These are phyloP conservation scores for Leptoclinus maculatus DNA, from an alignment of 2,797 vertebrate species.

Conservation along the genomic window DNA sequence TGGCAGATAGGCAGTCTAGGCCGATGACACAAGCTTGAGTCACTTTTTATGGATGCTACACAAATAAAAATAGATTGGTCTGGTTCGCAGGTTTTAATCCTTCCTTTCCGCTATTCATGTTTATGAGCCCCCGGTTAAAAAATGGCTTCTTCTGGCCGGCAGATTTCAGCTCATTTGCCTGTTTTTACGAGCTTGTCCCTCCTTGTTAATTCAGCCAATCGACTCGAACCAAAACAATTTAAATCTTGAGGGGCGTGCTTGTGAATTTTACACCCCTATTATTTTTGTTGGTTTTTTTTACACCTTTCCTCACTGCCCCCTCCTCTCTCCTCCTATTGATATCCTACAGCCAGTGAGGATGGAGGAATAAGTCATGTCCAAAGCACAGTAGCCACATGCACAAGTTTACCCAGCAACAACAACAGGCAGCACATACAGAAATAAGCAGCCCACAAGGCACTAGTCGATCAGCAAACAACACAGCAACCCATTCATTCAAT, in stretches of 20 bases:
- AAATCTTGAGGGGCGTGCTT: slow-evolving; percentile 33
- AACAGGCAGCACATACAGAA: slow-evolving; percentile 45
- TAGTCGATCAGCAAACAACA: slow-evolving; percentile 7
- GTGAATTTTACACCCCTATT: slow-evolving; percentile 27
- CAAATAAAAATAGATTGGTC: slow-evolving; percentile 45
- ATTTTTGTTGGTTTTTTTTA: background rate
- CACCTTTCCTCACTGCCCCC: background rate
- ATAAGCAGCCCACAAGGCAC: slow-evolving; percentile 33
- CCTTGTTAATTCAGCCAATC: slow-evolving; percentile 36
- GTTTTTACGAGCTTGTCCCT: slow-evolving; percentile 35
- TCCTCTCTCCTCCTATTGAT: slow-evolving; percentile 33
- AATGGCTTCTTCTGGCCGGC: background rate
- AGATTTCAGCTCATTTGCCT: slow-evolving; percentile 33
- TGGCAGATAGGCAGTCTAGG: slow-evolving; percentile 12
- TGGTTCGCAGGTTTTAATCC: slow-evolving; percentile 20
- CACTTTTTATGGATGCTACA: slow-evolving; percentile 24
- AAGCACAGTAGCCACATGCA: slow-evolving; percentile 71
- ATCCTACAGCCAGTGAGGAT: slow-evolving; percentile 37
- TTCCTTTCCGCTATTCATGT: slow-evolving; percentile 21
- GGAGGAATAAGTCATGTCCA: slow-evolving; percentile 48
- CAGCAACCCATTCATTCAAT: background rate
- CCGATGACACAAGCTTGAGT: slow-evolving; percentile 32
- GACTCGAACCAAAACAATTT: slow-evolving; percentile 45
- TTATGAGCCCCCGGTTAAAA: slow-evolving; percentile 24
- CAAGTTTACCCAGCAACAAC: slow-evolving; percentile 55